phyloP scores from a whole-genome alignment of 2,113 vertebrate species.

The Hemicordylus capensis region DNA sequence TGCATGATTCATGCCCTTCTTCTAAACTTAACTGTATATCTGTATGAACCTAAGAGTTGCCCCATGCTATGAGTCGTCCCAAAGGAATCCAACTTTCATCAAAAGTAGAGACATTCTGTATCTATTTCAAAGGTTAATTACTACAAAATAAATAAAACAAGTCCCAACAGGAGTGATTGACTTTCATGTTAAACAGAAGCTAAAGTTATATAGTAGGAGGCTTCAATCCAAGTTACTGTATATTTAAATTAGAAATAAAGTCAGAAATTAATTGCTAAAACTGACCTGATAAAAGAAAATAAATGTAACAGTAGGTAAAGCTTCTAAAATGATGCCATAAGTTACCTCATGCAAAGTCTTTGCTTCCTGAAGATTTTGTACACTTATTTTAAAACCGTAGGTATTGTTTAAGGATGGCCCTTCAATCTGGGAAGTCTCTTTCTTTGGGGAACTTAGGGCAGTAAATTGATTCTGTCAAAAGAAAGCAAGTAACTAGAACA shows the following conservation, averaged over 20 bases:
- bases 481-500: neutral
- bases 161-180: too few relatives aligned
- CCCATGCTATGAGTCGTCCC: too few relatives aligned
- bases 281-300: neutral
- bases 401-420: constrained; percentile 94
- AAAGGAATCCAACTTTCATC: too few relatives aligned
- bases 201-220: neutral
- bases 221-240: neutral
- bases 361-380: constrained; percentile 95
- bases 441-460: constrained; percentile 84
- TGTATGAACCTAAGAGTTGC: too few relatives aligned
- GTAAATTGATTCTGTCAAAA: constrained; percentile 89
- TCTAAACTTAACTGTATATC: neutral
- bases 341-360: constrained; percentile 97
- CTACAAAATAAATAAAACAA: too few relatives aligned
- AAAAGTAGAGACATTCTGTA: too few relatives aligned
- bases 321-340: neutral
- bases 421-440: constrained; percentile 92
- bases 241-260: neutral
- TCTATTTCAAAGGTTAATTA: too few relatives aligned
- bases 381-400: constrained; percentile 95
- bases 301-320: constrained; percentile 18
- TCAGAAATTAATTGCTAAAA: neutral
- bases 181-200: neutral
- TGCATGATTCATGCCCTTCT: neutral